Evolutionary conservation across 2,888 invertebrate species (phyloP).

Genomic region (Aproaerema taeniolella): DNA sequence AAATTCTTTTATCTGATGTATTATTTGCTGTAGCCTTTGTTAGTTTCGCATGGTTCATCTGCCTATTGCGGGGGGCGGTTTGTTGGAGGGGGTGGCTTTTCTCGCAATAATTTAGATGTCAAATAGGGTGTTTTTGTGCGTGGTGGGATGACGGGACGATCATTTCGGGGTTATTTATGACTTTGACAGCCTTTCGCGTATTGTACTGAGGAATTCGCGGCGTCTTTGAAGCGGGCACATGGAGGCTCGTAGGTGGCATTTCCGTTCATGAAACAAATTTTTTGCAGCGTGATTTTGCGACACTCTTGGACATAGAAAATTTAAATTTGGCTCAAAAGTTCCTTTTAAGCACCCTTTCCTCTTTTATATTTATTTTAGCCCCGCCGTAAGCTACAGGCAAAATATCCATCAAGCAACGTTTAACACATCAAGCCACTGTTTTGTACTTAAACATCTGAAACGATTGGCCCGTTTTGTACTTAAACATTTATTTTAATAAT

Average conservation of each 20-base stretch:
- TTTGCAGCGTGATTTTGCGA: too few species aligned
- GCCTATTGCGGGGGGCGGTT: slow-evolving; percentile 56
- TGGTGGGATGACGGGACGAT: slow-evolving; percentile 53
- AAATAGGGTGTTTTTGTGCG: slow-evolving; percentile 62
- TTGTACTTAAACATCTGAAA: too few species aligned
- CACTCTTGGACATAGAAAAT: too few species aligned
- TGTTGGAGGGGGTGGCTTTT: slow-evolving; percentile 62
- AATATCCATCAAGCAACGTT: too few species aligned
- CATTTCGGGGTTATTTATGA: slow-evolving; percentile 73
- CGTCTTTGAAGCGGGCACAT: slow-evolving; percentile 51
- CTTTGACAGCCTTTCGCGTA: slow-evolving; percentile 59
- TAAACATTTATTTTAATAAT: too few species aligned
- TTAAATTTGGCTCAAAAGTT: too few species aligned
- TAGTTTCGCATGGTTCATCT: slow-evolving; percentile 57
- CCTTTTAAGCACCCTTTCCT: too few species aligned
- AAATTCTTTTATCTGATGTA: slow-evolving; percentile 77
- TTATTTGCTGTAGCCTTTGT: slow-evolving; percentile 71
- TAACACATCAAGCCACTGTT: too few species aligned
- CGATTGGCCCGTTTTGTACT: too few species aligned
- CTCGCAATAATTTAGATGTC: slow-evolving; percentile 77
- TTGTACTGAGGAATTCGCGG: slow-evolving; percentile 64
- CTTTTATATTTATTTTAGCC: too few species aligned
- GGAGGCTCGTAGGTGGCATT: slow-evolving; percentile 66
- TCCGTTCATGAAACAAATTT: slow-evolving; percentile 52
- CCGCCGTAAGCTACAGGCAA: too few species aligned